Evolutionary conservation across 2,113 vertebrate genomes (phyloP), one percentile per base, ranked within the genome.

Genomic region (Bagarius yarrelli): DNA sequence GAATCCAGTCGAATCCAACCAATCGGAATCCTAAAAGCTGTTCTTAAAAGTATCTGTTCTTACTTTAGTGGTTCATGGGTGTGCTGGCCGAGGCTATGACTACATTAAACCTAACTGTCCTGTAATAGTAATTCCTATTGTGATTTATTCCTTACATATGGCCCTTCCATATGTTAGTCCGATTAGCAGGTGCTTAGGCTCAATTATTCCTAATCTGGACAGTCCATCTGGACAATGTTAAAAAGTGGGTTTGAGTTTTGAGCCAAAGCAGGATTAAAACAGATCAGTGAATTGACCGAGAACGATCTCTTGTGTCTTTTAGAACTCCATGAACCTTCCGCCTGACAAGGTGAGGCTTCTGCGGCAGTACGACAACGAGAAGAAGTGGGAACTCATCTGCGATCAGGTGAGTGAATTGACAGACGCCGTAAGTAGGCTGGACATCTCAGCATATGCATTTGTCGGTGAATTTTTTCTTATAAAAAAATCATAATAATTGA

Each of bases 271-370:
- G 44, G 74, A 27, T 27, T 76, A 40, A 61, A 61, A 27, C 13
- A 25, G 5, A 30, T 11, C 3, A 16, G 11, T 34, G 30, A 18
- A 70, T 57, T 76, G 27, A 77, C 36, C 23, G 19, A 25, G 60
- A 56, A 11, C 2, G 0, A 30, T 79, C 52, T 81, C 21, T 47
- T 79, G 50, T 85, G 11, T 82, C 50, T 56, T 16, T 59, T 90
- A 98, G 97, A 99, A 96, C 80, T 98, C 96, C 2, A 98, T 98
- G 97, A 98, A 98, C 85, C 92, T 97, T 27, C 97, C 97, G 47
- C 96, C 97, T 0, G 97, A 98, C 89, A 98, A 98, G 87, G 97
- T 97, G 30, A 94, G 96, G 80, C 92, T 98, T 36, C 92, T 98
- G 73, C 92, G 96, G 53, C 97, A 97, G 85, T 98, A 98, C 0